Evolutionary conservation across 2,888 invertebrate genomes (phyloP), one percentile per base, ranked within the genome.

Genomic region (Harpalus rubripes): DNA sequence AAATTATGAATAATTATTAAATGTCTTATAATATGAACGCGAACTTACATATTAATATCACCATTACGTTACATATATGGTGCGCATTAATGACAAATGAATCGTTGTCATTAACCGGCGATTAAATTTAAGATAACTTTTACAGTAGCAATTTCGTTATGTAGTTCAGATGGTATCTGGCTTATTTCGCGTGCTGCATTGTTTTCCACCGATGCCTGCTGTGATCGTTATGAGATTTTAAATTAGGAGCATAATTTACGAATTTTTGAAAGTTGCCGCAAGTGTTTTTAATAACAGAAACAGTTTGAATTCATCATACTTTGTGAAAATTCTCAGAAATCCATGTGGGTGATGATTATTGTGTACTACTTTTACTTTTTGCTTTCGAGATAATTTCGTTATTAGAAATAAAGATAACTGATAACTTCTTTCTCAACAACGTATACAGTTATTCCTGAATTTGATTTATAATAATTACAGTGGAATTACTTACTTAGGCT

Each of bases 121-220:
- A 81, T 81, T 81, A 65, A 52, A 52, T 81, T 65, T 56, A 16
- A 65, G 81, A 65, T 65, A 65, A 81, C 41, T 81, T 81, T 81
- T 68, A 81, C 81, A 44, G 81, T 81, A 81, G 81, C 81, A 81
- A 81, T 81, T 81, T 81, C 65, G 52, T 81, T 68, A 65, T 65
- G 68, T 65, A 65, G 81, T 26, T 18, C 81, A 81, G 39, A 56
- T 63, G 61, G 44, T 74, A 74, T 74, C 74, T 18, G 44, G 1
- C 52, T 74, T 74, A 74, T 74, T 61, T 81, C 61, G 81, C 81
- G 15, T 63, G 61, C 44, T 44, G 44, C 81, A 81, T 79, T 79
- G 79, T 79, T 79, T 79, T 79, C 59, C 15, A 59, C 18, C 56
- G 74, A 74, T 56, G 59, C 81, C 81, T 63, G 81, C 81, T 81